Evolutionary conservation across 2,888 invertebrate genomes (phyloP), one percentile per base, ranked within the genome.

Genomic region (Adelphocoris suturalis): DNA sequence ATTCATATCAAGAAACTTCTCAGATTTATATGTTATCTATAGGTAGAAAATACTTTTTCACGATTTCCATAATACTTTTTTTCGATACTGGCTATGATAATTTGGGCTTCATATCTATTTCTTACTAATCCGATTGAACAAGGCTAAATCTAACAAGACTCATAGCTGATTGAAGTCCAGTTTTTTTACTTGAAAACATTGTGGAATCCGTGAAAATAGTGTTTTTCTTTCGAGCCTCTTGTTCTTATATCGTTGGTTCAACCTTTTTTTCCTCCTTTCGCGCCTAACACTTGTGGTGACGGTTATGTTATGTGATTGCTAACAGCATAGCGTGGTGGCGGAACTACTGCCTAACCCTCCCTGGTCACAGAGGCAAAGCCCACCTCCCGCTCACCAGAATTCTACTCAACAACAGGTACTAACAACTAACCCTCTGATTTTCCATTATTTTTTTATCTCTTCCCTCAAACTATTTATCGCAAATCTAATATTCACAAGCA

Each of bases 351-450:
- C 92, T 76, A 92, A 92, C 90, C 92, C 92, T 48, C 92, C 92
- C 90, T 93, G 94, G 93, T 93, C 95, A 92, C 96, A 96, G 92
- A 93, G 95, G 93, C 96, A 96, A 94, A 96, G 96, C 94, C 97
- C 97, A 93, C 97, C 97, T 93, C 97, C 97, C 93, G 97, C 97
- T 92, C 97, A 97, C 94, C 97, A 97, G 95, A 97, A 93, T 92
- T 93, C 93, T 92, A 93, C 93, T 93, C 91, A 90, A 37, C 85
- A 86, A 92, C 93, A 93, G 93, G 86, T 91, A 90, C 88, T 75
- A 89, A 75, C 76, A 46, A 37, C 37, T 37, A 37, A 37, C 37
- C 87, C 78, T 27, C 14, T 52, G 9, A 23, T 68, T 52, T 52
- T 52, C 52, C 52, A 52, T 37, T 14, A 46, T 0, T 27, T 46